Evolutionary conservation across 2,888 invertebrate genomes (phyloP), one percentile per base, ranked within the genome.

Genomic region (Gryllus longicercus): DNA sequence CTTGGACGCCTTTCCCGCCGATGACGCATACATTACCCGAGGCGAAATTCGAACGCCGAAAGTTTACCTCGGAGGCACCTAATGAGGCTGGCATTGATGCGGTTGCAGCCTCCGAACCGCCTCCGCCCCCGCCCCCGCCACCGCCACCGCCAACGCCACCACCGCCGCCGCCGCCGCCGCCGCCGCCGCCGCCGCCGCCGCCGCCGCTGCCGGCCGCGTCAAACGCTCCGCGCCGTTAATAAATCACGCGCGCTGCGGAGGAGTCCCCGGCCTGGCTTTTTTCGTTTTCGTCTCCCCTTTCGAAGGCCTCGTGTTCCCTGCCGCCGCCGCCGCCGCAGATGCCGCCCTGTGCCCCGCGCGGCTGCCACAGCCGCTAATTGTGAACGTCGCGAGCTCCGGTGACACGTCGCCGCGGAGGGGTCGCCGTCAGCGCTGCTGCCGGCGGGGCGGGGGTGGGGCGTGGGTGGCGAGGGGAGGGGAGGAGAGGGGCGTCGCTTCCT

Each of bases 221-320:
- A 63, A 63, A n/a, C 14, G 63, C 14, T n/a, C 63, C 16, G n/a
- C 63, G 14, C 63, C n/a, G 63, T 63, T 63, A 63, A 63, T 63
- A 63, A 63, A 63, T 63, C 63, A 63, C 63, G 63, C 63, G 1
- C 63, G n/a, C 14, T n/a, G 63, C 63, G 5, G 63, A 63, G 16
- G n/a, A 63, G 63, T 63, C 63, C 63, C 2, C 63, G 63, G 5
- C 63, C 63, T 11, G 16, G n/a, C 63, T 63, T 63, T 63, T 63
- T 63, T 63, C 63, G 63, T 63, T 63, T 63, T n/a, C 63, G 14
- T 63, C 63, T 63, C 63, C 63, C 63, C 63, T 63, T 63, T 63
- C 63, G 63, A 63, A n/a, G 63, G 63, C 63, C 16, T 63, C 63
- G 14, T 63, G 63, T 16, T 75, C 5, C 25, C 75, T 75, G 75